Percentiles rank a stretch among this genome's conserved stretches.
Evolutionary conservation across 2,113 vertebrate genomes (phyloP).

Genomic region (Oryzias javanicus): DNA sequence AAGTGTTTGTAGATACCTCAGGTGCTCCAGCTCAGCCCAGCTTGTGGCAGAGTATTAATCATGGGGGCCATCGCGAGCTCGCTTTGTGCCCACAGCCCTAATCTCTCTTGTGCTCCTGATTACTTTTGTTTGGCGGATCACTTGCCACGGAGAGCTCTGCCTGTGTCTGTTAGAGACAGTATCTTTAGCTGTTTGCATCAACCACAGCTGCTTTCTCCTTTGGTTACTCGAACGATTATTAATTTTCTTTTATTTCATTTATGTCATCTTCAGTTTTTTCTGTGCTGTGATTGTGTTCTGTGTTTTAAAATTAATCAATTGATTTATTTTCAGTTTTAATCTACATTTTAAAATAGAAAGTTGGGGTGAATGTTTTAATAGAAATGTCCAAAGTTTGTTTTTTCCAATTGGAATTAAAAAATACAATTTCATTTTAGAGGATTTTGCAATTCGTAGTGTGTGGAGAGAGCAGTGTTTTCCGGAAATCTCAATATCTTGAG

Average conservation of each 20-base stretch:
- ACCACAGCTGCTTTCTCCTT: background rate
- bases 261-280: background rate
- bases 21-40: conserved; percentile 35
- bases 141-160: conserved; percentile 37
- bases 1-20: conserved; percentile 33
- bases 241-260: too few species aligned
- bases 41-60: conserved; percentile 45
- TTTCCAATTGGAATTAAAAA: too few species aligned
- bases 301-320: too few species aligned
- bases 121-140: conserved; percentile 41
- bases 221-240: conserved; percentile 2
- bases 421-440: too few species aligned
- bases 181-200: background rate
- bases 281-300: too few species aligned
- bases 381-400: too few species aligned
- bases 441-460: too few species aligned
- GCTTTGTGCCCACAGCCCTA: conserved; percentile 37
- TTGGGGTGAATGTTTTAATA: too few species aligned
- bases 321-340: too few species aligned
- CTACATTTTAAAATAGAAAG: too few species aligned
- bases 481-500: too few species aligned
- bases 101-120: conserved; percentile 46
- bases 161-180: conserved; percentile 16
- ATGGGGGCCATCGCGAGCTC: conserved; percentile 28
- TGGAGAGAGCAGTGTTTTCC: too few species aligned